These are phyloP conservation scores for Ophion costatus DNA, from an alignment of 2,888 invertebrate species.

Conservation along the genomic window DNA sequence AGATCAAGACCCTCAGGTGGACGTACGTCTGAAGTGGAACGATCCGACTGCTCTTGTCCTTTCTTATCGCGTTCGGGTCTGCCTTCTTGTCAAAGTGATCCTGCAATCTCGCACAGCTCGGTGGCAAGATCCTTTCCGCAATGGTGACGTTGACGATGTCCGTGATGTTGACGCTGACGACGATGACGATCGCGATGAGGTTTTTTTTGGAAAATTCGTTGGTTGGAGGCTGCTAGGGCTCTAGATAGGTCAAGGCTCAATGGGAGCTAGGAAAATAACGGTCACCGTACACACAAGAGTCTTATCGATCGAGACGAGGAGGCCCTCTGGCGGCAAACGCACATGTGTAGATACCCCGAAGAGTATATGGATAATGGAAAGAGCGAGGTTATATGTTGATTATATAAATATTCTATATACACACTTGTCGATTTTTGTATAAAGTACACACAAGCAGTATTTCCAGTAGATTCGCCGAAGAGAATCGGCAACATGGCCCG, in stretches of 20 bases:
- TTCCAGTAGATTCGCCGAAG: slow-evolving; percentile 72
- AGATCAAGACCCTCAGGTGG: slow-evolving; percentile 92
- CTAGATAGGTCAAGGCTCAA: not conserved
- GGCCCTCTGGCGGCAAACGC: slow-evolving; percentile 64
- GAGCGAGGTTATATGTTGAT: slow-evolving; percentile 63
- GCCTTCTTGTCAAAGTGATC: not conserved
- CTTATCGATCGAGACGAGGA: slow-evolving; percentile 14
- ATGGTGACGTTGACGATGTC: not conserved
- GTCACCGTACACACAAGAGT: slow-evolving; percentile 1
- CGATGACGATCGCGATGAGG: not conserved
- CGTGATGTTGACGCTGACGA: not conserved
- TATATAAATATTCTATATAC: slow-evolving; percentile 67
- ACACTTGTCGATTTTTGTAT: slow-evolving; percentile 75
- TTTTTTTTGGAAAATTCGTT: not conserved
- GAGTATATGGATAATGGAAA: slow-evolving; percentile 71
- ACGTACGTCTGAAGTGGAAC: slow-evolving; percentile 85
- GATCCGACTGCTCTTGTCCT: not conserved
- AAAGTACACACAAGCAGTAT: slow-evolving; percentile 77
- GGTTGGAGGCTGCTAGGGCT: not conserved
- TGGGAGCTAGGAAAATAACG: not conserved
- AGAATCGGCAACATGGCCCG: slow-evolving; percentile 22
- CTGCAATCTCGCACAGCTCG: not conserved
- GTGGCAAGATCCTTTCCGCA: not conserved
- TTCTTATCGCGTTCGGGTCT: not conserved
- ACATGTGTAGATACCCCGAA: slow-evolving; percentile 75